These are phyloP conservation scores for Gobionotothen gibberifrons DNA, from an alignment of 2,797 vertebrate genomes.

Conservation along the genomic window DNA sequence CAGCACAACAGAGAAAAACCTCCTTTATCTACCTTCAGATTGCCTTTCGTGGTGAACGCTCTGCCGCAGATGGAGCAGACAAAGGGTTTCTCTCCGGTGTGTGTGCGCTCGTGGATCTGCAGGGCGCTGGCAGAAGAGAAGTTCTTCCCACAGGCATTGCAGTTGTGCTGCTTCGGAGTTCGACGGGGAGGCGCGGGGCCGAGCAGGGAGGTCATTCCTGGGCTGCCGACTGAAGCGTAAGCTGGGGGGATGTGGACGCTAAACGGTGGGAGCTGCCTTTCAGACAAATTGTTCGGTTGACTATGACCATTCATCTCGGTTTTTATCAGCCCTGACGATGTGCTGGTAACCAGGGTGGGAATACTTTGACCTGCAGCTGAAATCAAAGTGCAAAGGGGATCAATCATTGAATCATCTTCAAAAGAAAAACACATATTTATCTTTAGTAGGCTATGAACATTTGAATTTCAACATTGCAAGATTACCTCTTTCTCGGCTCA, in stretches of 20 bases:
- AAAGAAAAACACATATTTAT: not conserved
- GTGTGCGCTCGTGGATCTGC: conserved; percentile 98
- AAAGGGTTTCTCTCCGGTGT: conserved; percentile 98
- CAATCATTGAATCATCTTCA: not conserved
- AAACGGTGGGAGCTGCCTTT: conserved; percentile 86
- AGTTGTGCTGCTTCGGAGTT: conserved; percentile 97
- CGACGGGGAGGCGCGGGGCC: conserved; percentile 90
- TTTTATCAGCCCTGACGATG: conserved; percentile 87
- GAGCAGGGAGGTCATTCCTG: conserved; percentile 89
- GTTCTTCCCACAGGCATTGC: conserved; percentile 96
- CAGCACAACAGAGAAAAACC: not conserved
- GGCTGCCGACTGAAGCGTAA: conserved; percentile 85
- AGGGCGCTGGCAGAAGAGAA: conserved; percentile 98
- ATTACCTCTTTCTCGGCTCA: conserved; percentile 92
- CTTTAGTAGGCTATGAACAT: not conserved
- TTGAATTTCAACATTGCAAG: conserved; percentile 68
- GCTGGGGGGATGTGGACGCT: conserved; percentile 87
- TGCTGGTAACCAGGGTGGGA: conserved; percentile 85
- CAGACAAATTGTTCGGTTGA: conserved; percentile 85
- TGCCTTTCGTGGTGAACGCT: conserved; percentile 99
- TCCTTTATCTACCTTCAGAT: conserved; percentile 90
- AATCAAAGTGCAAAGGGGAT: conserved; percentile 18
- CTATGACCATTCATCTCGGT: conserved; percentile 91
- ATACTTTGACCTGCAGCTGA: conserved; percentile 87
- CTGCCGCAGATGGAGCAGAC: conserved; percentile 97